Evolutionary conservation across 2,888 invertebrate genomes (phyloP).

Genomic region (Xestia rhomboidea): DNA sequence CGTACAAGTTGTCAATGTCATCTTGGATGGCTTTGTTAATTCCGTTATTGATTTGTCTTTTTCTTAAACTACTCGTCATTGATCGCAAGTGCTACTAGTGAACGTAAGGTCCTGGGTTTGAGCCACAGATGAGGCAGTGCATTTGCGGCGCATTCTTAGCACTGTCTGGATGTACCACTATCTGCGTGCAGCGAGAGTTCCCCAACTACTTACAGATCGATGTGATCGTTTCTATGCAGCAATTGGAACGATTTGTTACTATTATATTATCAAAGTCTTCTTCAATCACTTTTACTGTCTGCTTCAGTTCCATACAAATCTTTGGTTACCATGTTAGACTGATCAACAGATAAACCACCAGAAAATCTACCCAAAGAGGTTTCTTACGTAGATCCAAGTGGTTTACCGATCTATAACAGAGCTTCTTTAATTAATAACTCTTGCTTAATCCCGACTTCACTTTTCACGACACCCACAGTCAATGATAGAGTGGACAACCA

Average conservation of each 20-base stretch:
- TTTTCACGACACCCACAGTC: conserved; percentile 37
- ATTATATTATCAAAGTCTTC: too few relatives aligned
- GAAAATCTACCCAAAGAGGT: background rate
- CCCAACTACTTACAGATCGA: background rate
- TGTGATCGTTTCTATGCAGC: background rate
- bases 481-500: conserved; percentile 29
- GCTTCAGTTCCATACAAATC: background rate
- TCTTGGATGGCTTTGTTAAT: conserved; percentile 7
- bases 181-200: background rate
- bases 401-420: background rate
- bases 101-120: background rate
- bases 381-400: background rate
- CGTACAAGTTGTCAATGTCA: conserved; percentile 37
- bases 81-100: background rate
- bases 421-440: conserved; percentile 18
- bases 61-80: background rate
- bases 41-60: background rate
- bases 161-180: background rate
- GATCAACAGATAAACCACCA: background rate
- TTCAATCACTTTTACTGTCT: background rate
- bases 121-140: background rate
- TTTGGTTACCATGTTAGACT: background rate
- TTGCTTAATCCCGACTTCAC: conserved; percentile 35
- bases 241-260: background rate
- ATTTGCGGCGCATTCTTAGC: background rate